Conservation (phyloP, 2,888 invertebrate genomes). For the Eupithecia centaureata region DNA sequence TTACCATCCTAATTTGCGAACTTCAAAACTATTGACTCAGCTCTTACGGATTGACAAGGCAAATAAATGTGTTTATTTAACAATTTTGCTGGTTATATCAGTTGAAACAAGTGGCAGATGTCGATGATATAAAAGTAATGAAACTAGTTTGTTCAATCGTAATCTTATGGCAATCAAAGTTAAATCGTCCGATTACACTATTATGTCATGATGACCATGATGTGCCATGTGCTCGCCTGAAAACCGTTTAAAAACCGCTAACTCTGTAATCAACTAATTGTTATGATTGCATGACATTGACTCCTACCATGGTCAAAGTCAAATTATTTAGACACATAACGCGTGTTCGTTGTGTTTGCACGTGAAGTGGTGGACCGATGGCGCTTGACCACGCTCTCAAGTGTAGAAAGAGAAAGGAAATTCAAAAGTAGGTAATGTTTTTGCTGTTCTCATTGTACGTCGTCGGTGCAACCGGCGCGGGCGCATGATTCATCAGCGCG, state of each 20-base stretch:
- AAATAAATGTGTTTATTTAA: slow-evolving; percentile 7
- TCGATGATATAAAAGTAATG: background rate
- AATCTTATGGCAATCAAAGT: background rate
- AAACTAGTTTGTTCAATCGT: background rate
- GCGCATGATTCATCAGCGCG: slow-evolving; percentile 79
- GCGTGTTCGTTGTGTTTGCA: slow-evolving; percentile 59
- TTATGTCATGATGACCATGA: background rate
- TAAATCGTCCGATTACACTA: background rate
- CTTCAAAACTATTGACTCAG: slow-evolving; percentile 28
- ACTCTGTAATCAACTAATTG: slow-evolving; percentile 29
- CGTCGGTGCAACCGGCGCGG: slow-evolving; percentile 62
- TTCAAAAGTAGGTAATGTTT: slow-evolving; percentile 84
- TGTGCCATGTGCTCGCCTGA: background rate
- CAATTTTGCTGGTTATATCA: slow-evolving; percentile 16
- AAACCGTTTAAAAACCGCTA: slow-evolving; percentile 16
- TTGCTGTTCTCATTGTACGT: slow-evolving; percentile 71
- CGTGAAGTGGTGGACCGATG: slow-evolving; percentile 64
- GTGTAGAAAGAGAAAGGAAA: slow-evolving; percentile 84
- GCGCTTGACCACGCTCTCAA: slow-evolving; percentile 69
- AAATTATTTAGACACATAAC: slow-evolving; percentile 49
- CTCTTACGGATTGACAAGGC: slow-evolving; percentile 24
- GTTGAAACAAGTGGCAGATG: slow-evolving; percentile 8
- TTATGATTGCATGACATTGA: slow-evolving; percentile 51
- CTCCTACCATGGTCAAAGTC: slow-evolving; percentile 58
- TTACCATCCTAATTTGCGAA: slow-evolving; percentile 46